Evolutionary conservation across 1,140 invertebrate species (phyloP), one percentile per base, ranked within the genome.

Genomic region (Rhynchophorus ferrugineus): DNA sequence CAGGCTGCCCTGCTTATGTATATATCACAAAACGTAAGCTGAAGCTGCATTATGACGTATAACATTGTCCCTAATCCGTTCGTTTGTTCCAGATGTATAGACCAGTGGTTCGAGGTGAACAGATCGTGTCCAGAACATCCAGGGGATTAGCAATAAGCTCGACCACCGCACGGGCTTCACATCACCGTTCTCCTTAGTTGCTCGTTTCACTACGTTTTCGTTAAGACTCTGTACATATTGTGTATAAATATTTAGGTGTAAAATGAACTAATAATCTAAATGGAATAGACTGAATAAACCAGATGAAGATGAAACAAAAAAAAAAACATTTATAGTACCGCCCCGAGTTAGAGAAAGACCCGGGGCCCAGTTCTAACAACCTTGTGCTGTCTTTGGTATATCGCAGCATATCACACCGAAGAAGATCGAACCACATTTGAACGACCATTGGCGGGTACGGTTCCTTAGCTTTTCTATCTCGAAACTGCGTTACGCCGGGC

Each of bases 61-160:
- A 14, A 6, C 13, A 14, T 38, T 14, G 5, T 38, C n/a, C n/a
- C n/a, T n/a, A n/a, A 7, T 44, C 16, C 33, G 2, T 47, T 47
- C 62, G 68, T 61, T 56, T 62, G 60, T 78, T 80, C 16, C 74
- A 92, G 89, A 71, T 95, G 91, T 77, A 94, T 95, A 73, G 92
- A 96, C 76, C 83, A 88, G 73, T 96, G 94, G 94, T 96, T 96
- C 78, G 88, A 95, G 78, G 88, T 95, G 64, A 96, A 95, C 79
- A 83, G 92, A 72, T 93, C 89, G 59, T 97, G 92, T 78, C 92
- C 92, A 22, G 92, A 95, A 74, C 93, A 97, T 77, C 93, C 93
- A 57, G 84, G 87, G 59, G 91, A 95, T 77, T 92, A 84, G 82
- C 65, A 60, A 49, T 24, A 14, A 11, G 47, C 24, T 11, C 11